These are phyloP conservation scores for Zosterops lateralis DNA, from an alignment of 2,113 vertebrate genomes.

Conservation along the genomic window DNA sequence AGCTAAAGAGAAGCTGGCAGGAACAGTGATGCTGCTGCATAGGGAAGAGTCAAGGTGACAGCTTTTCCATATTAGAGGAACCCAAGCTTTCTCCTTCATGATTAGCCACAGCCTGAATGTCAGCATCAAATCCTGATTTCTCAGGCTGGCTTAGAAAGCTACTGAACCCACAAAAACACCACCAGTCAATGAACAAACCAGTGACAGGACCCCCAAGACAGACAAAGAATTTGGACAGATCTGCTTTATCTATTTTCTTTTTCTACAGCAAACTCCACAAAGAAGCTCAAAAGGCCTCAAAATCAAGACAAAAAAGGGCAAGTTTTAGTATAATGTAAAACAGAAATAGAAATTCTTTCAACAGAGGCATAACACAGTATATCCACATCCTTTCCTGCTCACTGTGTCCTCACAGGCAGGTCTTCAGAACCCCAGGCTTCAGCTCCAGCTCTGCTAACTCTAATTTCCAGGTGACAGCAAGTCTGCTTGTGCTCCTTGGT, in stretches of 20 bases:
- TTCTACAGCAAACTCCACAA: neutral
- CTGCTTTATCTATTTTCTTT: neutral
- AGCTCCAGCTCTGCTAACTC: neutral
- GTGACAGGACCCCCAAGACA: neutral
- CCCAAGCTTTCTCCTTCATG: neutral
- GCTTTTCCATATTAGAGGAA: neutral
- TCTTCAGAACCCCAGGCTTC: neutral
- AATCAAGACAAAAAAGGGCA: neutral
- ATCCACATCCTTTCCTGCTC: neutral
- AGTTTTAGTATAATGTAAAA: neutral
- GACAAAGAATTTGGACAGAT: neutral
- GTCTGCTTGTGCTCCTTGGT: neutral
- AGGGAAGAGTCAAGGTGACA: neutral
- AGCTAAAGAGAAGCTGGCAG: conserved; percentile 11
- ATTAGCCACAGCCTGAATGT: neutral
- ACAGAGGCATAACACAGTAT: neutral
- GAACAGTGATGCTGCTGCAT: neutral
- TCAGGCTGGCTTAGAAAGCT: neutral
- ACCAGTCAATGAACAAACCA: neutral
- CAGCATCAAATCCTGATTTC: neutral
- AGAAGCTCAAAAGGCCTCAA: neutral
- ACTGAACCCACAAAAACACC: neutral
- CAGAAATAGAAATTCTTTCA: neutral
- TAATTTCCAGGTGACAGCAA: neutral
- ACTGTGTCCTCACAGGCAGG: neutral